These are phyloP conservation scores for Fratercula arctica DNA, from an alignment of 2,797 vertebrate species.

Conservation along the genomic window DNA sequence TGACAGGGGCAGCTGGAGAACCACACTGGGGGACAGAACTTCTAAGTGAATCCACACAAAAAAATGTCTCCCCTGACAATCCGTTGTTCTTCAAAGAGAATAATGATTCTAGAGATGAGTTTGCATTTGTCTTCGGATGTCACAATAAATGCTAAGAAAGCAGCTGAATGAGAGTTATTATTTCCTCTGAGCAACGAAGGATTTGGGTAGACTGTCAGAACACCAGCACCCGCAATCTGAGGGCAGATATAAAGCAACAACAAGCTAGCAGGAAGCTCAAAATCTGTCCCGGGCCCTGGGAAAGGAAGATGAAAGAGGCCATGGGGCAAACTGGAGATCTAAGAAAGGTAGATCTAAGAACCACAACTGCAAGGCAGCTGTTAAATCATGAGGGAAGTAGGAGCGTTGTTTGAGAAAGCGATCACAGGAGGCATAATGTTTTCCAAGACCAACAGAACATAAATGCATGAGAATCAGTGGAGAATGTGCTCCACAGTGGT, in stretches of 20 bases:
- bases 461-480: rapidly evolving
- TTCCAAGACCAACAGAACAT: slow-evolving; percentile 31
- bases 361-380: slow-evolving; percentile 34
- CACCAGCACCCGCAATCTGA: background rate
- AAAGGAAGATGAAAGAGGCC: slow-evolving; percentile 48
- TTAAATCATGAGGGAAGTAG: slow-evolving; percentile 6
- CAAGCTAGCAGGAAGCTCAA: slow-evolving; percentile 19
- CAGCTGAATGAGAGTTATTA: slow-evolving; percentile 60
- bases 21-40: slow-evolving; percentile 67
- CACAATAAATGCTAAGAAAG: slow-evolving; percentile 68
- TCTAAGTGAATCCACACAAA: slow-evolving; percentile 66
- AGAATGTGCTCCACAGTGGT: background rate
- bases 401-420: background rate
- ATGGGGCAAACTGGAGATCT: slow-evolving; percentile 44
- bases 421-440: background rate
- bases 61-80: slow-evolving; percentile 69
- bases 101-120: slow-evolving; percentile 69
- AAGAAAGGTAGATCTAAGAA: slow-evolving; percentile 48
- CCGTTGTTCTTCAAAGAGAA: slow-evolving; percentile 72
- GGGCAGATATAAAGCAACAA: slow-evolving; percentile 14
- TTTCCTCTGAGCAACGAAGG: slow-evolving; percentile 50
- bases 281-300: background rate
- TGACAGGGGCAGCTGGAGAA: slow-evolving; percentile 68
- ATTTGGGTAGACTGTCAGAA: slow-evolving; percentile 51
- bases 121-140: slow-evolving; percentile 63